phyloP scores from a whole-genome alignment of 2,888 invertebrate species.

The Dryadula phaetusa region DNA sequence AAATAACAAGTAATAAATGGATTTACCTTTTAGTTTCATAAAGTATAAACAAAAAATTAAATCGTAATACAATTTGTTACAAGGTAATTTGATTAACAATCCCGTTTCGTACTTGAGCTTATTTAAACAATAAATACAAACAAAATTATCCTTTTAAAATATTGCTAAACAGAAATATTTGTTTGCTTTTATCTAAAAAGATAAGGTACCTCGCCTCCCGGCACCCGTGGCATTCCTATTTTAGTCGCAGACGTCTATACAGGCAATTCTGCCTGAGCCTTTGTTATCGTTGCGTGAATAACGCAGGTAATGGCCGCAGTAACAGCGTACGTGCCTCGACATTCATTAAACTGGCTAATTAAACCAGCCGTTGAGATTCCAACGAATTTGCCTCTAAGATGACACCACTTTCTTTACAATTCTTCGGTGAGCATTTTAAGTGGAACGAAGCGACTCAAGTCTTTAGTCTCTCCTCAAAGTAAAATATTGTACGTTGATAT shows the following conservation, averaged over 20 bases:
- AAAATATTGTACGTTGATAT: slow-evolving; percentile 7
- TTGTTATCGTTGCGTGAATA: slow-evolving; percentile 79
- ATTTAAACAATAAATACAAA: slow-evolving; percentile 8
- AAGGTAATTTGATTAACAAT: neutral
- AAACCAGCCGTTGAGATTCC: slow-evolving; percentile 63
- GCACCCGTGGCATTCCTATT: slow-evolving; percentile 32
- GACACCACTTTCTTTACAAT: slow-evolving; percentile 49
- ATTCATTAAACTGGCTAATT: slow-evolving; percentile 81
- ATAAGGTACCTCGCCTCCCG: slow-evolving; percentile 29
- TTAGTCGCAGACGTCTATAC: slow-evolving; percentile 38
- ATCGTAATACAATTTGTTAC: neutral
- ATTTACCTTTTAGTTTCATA: neutral
- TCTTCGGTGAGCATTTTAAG: slow-evolving; percentile 46
- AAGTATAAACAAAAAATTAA: neutral
- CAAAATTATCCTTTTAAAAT: slow-evolving; percentile 25
- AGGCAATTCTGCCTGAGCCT: slow-evolving; percentile 47
- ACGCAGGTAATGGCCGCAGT: slow-evolving; percentile 79
- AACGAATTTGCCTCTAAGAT: slow-evolving; percentile 46
- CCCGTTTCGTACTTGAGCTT: neutral
- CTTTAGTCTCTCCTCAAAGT: slow-evolving; percentile 5
- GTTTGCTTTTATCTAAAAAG: slow-evolving; percentile 34
- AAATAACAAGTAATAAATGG: neutral
- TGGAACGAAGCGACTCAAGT: slow-evolving; percentile 29
- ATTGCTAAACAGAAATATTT: slow-evolving; percentile 21
- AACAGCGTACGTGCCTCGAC: slow-evolving; percentile 78